Conservation (phyloP, 2,888 invertebrate species). For the Sphaerolaimus hirsutus region DNA sequence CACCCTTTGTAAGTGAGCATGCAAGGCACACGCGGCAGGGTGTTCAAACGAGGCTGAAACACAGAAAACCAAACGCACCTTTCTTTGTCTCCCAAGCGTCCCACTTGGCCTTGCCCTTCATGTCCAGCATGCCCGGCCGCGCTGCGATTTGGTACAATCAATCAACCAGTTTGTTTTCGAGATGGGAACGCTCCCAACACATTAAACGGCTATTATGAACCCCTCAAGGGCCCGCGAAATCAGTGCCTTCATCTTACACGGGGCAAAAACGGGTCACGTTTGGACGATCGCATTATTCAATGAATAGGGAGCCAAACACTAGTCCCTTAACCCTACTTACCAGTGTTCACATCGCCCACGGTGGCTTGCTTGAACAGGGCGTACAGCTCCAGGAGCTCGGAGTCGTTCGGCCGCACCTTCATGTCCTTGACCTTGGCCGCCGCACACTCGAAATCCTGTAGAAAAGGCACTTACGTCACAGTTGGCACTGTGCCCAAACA, state of each 20-base stretch:
- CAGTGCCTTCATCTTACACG: neutral
- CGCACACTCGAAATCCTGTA: neutral
- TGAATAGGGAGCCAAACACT: neutral
- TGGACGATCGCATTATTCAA: neutral
- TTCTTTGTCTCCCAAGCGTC: conserved; percentile 61
- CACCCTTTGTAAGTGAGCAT: no score
- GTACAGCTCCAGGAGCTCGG: conserved; percentile 56
- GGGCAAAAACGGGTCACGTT: no score
- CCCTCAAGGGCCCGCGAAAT: neutral
- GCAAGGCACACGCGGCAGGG: no score
- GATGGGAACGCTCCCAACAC: neutral
- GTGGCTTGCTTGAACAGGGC: conserved; percentile 60
- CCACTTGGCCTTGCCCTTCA: conserved; percentile 84
- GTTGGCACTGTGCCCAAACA: no score
- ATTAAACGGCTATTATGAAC: neutral
- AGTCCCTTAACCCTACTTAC: conserved; percentile 33
- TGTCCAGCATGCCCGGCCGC: conserved; percentile 56
- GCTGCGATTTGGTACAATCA: conserved; percentile 1
- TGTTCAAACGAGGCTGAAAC: no score
- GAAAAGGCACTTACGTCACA: no score
- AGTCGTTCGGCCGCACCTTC: conserved; percentile 48
- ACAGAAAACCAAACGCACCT: no score
- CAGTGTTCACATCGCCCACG: conserved; percentile 52
- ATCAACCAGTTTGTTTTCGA: neutral
- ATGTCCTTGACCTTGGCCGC: conserved; percentile 40